Conservation (phyloP, 1,140 invertebrate genomes). For the Cheumatopsyche charites region DNA sequence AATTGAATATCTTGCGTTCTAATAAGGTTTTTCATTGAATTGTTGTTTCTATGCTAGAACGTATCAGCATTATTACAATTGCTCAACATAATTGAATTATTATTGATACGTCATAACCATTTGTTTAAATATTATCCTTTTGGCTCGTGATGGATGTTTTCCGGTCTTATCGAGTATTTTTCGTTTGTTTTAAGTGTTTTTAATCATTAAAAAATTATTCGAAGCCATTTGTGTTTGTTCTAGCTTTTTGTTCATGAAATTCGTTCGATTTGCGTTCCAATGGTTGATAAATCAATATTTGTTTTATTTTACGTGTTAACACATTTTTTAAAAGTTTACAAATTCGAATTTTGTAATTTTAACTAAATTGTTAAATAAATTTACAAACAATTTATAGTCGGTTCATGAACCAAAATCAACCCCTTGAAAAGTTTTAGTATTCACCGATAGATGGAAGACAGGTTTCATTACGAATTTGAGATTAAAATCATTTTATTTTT, state of each 20-base stretch:
- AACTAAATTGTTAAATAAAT: too few relatives aligned
- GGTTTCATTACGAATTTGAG: neutral
- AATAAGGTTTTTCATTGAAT: slow-evolving; percentile 5
- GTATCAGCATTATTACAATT: slow-evolving; percentile 2
- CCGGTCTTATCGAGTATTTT: neutral
- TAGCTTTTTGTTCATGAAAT: too few relatives aligned
- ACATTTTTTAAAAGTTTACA: too few relatives aligned
- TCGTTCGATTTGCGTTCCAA: too few relatives aligned
- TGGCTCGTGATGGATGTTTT: slow-evolving; percentile 21
- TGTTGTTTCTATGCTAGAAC: neutral
- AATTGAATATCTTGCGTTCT: too few relatives aligned
- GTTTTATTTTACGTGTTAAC: too few relatives aligned
- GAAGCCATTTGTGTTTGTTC: neutral
- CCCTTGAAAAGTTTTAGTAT: neutral
- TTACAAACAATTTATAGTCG: too few relatives aligned
- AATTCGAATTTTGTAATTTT: too few relatives aligned
- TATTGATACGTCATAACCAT: neutral
- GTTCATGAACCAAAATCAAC: neutral
- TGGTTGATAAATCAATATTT: too few relatives aligned
- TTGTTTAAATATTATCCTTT: slow-evolving; percentile 21
- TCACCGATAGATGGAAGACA: neutral
- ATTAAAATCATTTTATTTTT: neutral
- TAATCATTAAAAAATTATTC: slow-evolving; percentile 1
- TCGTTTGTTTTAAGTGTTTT: slow-evolving; percentile 14
- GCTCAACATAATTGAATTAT: neutral